Percentiles rank a stretch among this genome's conserved stretches.
These are phyloP conservation scores for Trichonephila inaurata DNA, from an alignment of 1,140 invertebrate genomes.

Conservation along the genomic window DNA sequence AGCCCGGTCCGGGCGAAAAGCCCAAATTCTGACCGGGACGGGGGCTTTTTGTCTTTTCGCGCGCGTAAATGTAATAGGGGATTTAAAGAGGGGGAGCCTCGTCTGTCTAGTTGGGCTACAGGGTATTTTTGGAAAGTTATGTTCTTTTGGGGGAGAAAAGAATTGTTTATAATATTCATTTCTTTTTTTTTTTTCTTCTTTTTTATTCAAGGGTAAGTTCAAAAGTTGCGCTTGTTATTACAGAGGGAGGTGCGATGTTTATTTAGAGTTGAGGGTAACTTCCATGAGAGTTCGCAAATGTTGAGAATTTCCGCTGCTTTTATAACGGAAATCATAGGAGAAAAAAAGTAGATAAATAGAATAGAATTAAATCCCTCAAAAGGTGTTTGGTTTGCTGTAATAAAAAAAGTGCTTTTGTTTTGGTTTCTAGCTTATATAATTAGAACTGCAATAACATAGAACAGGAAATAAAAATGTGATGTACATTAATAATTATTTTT, in stretches of 20 bases:
- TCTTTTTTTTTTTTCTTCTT: not conserved
- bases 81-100: not conserved
- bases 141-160: not conserved
- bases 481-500: too few species aligned
- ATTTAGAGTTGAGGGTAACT: not conserved
- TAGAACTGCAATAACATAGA: too few species aligned
- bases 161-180: constrained; percentile 24
- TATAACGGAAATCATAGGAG: not conserved
- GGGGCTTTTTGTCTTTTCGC: not conserved
- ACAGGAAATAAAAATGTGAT: too few species aligned
- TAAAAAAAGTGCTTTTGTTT: not conserved
- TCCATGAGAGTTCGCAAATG: not conserved
- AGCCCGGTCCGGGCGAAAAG: constrained; percentile 52
- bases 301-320: not conserved
- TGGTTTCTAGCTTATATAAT: not conserved
- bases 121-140: constrained; percentile 26
- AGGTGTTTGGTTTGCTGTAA: not conserved
- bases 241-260: not conserved
- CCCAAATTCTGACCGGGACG: constrained; percentile 24
- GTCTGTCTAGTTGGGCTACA: not conserved
- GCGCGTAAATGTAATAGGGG: not conserved
- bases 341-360: not conserved
- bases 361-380: not conserved
- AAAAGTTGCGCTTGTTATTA: constrained; percentile 17
- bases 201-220: constrained; percentile 25